Evolutionary conservation across 2,113 vertebrate genomes (phyloP).

Genomic region (Calonectris borealis): DNA sequence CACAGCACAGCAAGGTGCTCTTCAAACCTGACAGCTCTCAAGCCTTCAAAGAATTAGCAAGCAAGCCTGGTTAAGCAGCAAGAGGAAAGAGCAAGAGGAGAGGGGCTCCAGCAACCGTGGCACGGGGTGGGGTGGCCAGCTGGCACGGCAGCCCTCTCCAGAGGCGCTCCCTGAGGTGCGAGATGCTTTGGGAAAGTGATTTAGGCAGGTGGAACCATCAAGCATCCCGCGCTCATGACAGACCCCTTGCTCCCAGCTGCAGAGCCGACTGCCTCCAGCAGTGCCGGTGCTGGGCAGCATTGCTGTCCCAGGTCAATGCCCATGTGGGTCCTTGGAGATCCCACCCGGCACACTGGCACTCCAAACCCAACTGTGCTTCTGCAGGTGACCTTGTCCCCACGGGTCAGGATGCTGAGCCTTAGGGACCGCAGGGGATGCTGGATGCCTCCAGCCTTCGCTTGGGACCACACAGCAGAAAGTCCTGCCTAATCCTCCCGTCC

Average conservation of each 20-base stretch:
- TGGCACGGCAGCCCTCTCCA: not conserved
- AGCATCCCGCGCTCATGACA: not conserved
- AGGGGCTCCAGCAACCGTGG: rapidly evolving
- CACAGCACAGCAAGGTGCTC: not conserved
- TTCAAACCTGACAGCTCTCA: not conserved
- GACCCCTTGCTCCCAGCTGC: not conserved
- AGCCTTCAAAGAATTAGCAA: not conserved
- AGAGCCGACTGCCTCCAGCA: not conserved
- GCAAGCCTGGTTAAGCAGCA: not conserved
- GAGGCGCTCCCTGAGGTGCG: not conserved
- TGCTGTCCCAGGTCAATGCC: not conserved
- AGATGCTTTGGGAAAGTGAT: not conserved
- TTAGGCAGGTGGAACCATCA: not conserved
- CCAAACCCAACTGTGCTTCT: not conserved
- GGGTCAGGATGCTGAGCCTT: not conserved
- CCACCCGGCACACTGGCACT: rapidly evolving
- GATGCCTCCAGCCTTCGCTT: not conserved
- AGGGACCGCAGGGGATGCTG: not conserved
- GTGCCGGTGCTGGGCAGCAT: rapidly evolving
- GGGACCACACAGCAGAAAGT: not conserved
- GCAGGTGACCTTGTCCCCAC: not conserved
- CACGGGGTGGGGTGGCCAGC: not conserved
- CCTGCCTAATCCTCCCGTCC: not conserved
- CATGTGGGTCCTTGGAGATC: not conserved
- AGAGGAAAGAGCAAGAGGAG: not conserved